phyloP scores from a whole-genome alignment of 2,113 vertebrate species.

The Mystacornis crossleyi region DNA sequence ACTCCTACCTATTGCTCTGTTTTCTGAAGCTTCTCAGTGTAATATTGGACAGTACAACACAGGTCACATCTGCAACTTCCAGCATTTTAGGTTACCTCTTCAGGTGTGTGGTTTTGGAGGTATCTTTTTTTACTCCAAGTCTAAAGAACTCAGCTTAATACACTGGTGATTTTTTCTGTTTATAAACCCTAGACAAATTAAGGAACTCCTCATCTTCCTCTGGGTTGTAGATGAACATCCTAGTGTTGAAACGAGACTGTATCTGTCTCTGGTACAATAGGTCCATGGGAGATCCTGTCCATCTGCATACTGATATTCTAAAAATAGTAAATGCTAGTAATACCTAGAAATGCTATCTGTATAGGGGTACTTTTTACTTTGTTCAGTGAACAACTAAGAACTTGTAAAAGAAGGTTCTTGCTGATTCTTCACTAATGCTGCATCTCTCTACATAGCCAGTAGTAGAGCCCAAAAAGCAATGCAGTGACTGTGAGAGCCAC shows the following conservation, averaged over 20 bases:
- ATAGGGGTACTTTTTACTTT: not conserved
- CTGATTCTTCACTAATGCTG: not conserved
- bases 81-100: not conserved
- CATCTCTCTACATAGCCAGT: not conserved
- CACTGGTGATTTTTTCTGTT: not conserved
- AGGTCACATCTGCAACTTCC: not conserved
- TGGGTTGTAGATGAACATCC: not conserved
- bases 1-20: not conserved
- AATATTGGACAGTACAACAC: not conserved
- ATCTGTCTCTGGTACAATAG: not conserved
- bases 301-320: not conserved
- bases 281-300: not conserved
- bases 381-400: not conserved
- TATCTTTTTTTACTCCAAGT: not conserved
- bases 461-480: not conserved
- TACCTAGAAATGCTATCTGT: not conserved
- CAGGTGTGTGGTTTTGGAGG: accelerated
- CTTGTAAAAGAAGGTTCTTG: not conserved
- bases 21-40: not conserved
- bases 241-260: not conserved
- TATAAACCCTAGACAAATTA: not conserved
- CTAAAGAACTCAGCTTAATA: not conserved
- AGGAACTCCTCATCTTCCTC: not conserved
- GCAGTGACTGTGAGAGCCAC: not conserved
- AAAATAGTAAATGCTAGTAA: not conserved